A percentile compares a stretch with the other conserved stretches of the same genome.
These are phyloP conservation scores for Arctopsyche grandis DNA, from an alignment of 1,140 invertebrate genomes.

Conservation along the genomic window DNA sequence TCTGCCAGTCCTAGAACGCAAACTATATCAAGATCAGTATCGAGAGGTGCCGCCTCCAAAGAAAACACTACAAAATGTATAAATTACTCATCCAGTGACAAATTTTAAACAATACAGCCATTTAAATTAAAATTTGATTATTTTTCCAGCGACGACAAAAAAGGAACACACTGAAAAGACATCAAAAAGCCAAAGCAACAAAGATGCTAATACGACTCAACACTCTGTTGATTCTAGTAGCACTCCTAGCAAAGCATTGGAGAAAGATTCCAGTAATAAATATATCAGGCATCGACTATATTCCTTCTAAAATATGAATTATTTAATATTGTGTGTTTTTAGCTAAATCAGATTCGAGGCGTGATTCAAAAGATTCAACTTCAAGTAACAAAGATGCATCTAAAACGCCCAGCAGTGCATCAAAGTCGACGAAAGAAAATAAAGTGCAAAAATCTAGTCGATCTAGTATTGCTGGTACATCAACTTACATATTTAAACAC, in stretches of 20 bases:
- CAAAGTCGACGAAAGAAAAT: constrained; percentile 35
- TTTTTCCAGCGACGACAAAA: constrained; percentile 26
- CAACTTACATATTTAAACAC: constrained; percentile 8
- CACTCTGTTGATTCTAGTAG: background rate
- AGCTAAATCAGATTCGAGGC: constrained; percentile 47
- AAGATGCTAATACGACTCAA: background rate
- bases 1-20: constrained; percentile 39
- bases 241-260: background rate
- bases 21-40: constrained; percentile 60
- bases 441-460: constrained; percentile 45
- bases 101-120: background rate
- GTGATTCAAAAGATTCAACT: constrained; percentile 53
- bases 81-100: background rate
- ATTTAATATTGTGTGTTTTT: constrained; percentile 16
- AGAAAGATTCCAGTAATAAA: constrained; percentile 20
- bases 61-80: constrained; percentile 64
- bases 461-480: constrained; percentile 44
- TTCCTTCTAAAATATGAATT: background rate
- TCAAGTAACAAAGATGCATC: constrained; percentile 48
- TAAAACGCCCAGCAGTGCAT: constrained; percentile 36
- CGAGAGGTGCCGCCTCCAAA: constrained; percentile 60
- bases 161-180: constrained; percentile 47
- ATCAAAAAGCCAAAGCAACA: constrained; percentile 34
- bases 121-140: constrained; percentile 9
- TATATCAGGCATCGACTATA: background rate